These are phyloP conservation scores for Lapara coniferarum DNA, from an alignment of 2,888 invertebrate genomes.

Conservation along the genomic window DNA sequence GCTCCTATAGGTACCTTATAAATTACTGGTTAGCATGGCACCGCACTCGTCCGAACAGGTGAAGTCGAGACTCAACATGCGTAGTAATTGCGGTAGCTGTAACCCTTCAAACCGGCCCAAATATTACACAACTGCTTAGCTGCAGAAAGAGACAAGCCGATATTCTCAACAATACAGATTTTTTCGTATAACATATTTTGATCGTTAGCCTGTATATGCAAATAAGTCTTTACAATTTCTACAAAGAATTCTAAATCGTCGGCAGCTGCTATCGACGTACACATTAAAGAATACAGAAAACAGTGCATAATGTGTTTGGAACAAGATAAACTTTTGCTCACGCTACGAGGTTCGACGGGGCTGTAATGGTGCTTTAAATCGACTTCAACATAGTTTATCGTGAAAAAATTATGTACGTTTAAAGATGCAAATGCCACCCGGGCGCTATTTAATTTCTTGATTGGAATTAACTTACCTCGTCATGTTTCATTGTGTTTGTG, in stretches of 20 bases:
- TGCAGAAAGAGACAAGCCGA: too few relatives aligned
- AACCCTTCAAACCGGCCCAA: too few relatives aligned
- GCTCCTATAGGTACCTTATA: too few relatives aligned
- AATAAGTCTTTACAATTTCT: not conserved
- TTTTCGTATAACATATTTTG: not conserved
- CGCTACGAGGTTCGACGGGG: not conserved
- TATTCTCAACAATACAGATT: too few relatives aligned
- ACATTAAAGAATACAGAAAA: constrained; percentile 9
- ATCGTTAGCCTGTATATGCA: not conserved
- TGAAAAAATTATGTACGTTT: too few relatives aligned
- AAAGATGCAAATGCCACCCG: too few relatives aligned
- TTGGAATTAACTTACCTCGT: not conserved
- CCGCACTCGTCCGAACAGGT: too few relatives aligned
- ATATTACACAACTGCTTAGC: too few relatives aligned
- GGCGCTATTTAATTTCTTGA: not conserved
- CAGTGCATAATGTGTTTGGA: not conserved
- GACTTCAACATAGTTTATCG: not conserved
- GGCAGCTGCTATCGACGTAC: constrained; percentile 7
- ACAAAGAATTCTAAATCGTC: constrained; percentile 3
- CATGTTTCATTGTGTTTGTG: not conserved
- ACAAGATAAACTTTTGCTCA: constrained; percentile 14
- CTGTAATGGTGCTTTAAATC: constrained; percentile 7
- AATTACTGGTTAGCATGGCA: too few relatives aligned
- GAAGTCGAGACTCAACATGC: too few relatives aligned
- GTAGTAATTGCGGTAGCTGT: too few relatives aligned